Base-by-base conservation (phyloP, 2,888 invertebrate species). In the Chloromyia formosa region DNA sequence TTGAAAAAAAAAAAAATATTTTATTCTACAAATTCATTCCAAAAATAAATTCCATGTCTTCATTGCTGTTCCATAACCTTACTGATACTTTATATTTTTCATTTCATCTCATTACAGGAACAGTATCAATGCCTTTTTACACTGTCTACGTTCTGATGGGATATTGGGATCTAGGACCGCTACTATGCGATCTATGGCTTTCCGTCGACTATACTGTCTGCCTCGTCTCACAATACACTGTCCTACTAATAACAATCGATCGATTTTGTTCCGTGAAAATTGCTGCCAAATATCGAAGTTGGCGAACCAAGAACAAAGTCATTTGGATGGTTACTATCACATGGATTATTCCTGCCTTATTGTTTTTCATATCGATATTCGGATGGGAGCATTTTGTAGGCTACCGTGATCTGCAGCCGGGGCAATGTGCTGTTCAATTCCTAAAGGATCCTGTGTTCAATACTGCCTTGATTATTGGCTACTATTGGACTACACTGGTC, bases 331-430 rank as follows among this genome's bases (percentile, higher is more conserved):
- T 98, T 1, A 93, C 94, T 3, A 92, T 96, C 60, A 97, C 97
- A 0, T 98, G 98, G 98, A 94, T 97, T 73, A 93, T 99, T 80
- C 99, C 99, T 62, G 94, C 96, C 0, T 87, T 97, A 75, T 87
- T 99, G 10, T 99, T 99, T 86, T 98, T 98, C 86, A 96, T 96
- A 78, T 96, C 97, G 77, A 98, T 99, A 79, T 97, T 99, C 82
- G 98, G 98, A 58, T 99, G 98, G 97, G 98, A 98, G 83, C 96
- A 97, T 84, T 98, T 98, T 82, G 94, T 96, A 61, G 98, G 98
- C 20, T 94, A 92, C 82, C 88, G 97, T 76, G 95, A 97, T 80
- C 88, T 97, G 72, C 87, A 90, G 80, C 94, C 94, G 14, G 94
- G 94, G 1, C 93, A 95, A 85, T 98, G 98, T 83, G 94, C 95